These are phyloP conservation scores for Radopholus similis DNA, from an alignment of 1,140 invertebrate species.

Conservation along the genomic window DNA sequence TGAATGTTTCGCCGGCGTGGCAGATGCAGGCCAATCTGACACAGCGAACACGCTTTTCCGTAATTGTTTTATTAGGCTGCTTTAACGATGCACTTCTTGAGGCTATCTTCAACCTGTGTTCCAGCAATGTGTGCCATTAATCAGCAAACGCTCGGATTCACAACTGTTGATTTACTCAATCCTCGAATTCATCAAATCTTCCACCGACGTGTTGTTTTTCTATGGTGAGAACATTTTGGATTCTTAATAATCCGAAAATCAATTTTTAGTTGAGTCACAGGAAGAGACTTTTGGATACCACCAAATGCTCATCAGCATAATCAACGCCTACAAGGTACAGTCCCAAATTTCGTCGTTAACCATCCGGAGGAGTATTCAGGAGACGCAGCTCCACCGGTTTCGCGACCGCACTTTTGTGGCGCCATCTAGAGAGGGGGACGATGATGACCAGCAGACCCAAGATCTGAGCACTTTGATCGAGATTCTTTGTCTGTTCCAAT, in stretches of 20 bases:
- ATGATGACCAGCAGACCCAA: slow-evolving; percentile 19
- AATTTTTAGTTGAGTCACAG: slow-evolving; percentile 11
- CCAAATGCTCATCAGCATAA: slow-evolving; percentile 7
- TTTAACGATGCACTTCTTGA: slow-evolving; percentile 2
- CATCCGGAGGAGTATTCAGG: not conserved
- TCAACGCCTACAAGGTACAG: slow-evolving; percentile 19
- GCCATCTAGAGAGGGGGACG: not conserved
- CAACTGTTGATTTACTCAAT: slow-evolving; percentile 21
- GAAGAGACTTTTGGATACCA: slow-evolving; percentile 8
- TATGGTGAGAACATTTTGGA: not conserved
- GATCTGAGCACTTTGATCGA: slow-evolving; percentile 29
- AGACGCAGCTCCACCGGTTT: slow-evolving; percentile 27
- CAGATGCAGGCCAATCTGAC: slow-evolving; percentile 24
- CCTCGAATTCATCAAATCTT: slow-evolving; percentile 22
- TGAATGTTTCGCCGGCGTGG: slow-evolving; percentile 27
- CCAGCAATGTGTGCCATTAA: slow-evolving; percentile 16
- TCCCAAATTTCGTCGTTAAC: not conserved
- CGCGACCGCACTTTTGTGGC: not conserved
- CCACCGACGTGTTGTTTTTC: slow-evolving; percentile 27
- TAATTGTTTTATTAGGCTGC: not conserved
- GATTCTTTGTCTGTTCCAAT: slow-evolving; percentile 21
- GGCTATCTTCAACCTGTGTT: slow-evolving; percentile 25
- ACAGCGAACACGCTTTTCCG: slow-evolving; percentile 6
- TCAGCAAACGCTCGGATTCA: slow-evolving; percentile 10
- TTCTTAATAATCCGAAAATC: not conserved